Evolutionary conservation across 2,888 invertebrate species (phyloP).

Genomic region (Idaea aversata): DNA sequence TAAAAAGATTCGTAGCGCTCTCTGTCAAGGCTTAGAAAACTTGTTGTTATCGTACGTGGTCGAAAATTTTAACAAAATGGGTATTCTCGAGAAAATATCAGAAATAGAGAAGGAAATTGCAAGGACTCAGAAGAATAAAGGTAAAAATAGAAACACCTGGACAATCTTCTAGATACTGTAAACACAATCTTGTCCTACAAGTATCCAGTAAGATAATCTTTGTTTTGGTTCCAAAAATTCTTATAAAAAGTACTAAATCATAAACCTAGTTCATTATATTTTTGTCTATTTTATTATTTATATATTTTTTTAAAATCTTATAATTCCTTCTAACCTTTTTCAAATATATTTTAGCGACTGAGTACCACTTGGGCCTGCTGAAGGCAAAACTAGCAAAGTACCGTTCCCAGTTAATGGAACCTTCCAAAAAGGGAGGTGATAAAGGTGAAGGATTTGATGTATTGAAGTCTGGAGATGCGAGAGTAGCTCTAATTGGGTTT

Average conservation of each 20-base stretch:
- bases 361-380: slow-evolving; percentile 98
- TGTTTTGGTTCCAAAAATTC: background rate
- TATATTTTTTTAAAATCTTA: background rate
- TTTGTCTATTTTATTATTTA: background rate
- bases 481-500: slow-evolving; percentile 98
- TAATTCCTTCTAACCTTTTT: background rate
- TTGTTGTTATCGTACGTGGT: slow-evolving; percentile 41
- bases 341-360: slow-evolving; percentile 88
- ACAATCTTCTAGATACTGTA: background rate
- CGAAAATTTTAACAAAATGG: slow-evolving; percentile 83
- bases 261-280: background rate
- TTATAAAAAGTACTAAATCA: background rate
- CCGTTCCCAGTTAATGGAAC: slow-evolving; percentile 95
- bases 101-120: slow-evolving; percentile 99
- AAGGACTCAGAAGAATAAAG: slow-evolving; percentile 99
- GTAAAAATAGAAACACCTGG: slow-evolving; percentile 64
- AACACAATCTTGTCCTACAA: background rate
- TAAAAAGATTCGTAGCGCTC: background rate
- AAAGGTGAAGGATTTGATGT: slow-evolving; percentile 99
- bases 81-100: slow-evolving; percentile 98
- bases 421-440: slow-evolving; percentile 92
- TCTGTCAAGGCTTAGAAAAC: slow-evolving; percentile 2
- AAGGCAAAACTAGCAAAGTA: slow-evolving; percentile 98
- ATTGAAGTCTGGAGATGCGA: slow-evolving; percentile 98
- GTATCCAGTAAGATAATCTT: background rate